Base-by-base conservation (phyloP, 2,888 invertebrate species). In the Xanthorhoe spadicearia region DNA sequence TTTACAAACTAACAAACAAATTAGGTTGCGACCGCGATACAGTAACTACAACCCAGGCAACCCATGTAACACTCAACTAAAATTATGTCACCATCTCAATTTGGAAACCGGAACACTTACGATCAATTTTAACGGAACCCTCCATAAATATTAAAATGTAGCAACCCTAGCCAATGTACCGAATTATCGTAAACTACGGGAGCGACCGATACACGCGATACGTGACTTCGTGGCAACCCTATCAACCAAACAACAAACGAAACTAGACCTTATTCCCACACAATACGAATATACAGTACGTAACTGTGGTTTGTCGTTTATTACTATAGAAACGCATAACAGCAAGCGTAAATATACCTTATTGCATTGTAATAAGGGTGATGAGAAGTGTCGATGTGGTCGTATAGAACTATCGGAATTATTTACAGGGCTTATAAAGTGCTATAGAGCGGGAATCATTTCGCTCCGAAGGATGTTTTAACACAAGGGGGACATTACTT, bases 151-250 rank as follows among this genome's bases (percentile, higher is more conserved):
- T 75, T 74, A 76, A 68, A 70, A 71, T 70, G 71, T 75, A 70
- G 73, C 70, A 70, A 61, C 75, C 74, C 73, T 73, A 73, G 71
- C 74, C 68, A 74, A 76, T 76, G 76, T 78, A 72, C 74, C 73
- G 73, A 76, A 81, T 77, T 78, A 79, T 75, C 75, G 76, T 78
- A 78, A 79, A 77, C 78, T 76, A 76, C 72, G 71, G 68, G 66
- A 70, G 67, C 74, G 69, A 69, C 74, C 74, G 73, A 77, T 77
- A 77, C 76, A 75, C 74, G 72, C 75, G 69, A 76, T 76, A 76
- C 77, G 77, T 76, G 76, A 74, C 76, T 77, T 65, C 50, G 68
- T 32, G 65, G 64, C 73, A 61, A 64, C 71, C 66, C 64, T 64
- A 38, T 58, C n/a, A 28, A 50, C 55, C 38, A 28, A n/a, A 48